Evolutionary conservation across 2,113 vertebrate species (phyloP).

Genomic region (Triplophysa dalaica): DNA sequence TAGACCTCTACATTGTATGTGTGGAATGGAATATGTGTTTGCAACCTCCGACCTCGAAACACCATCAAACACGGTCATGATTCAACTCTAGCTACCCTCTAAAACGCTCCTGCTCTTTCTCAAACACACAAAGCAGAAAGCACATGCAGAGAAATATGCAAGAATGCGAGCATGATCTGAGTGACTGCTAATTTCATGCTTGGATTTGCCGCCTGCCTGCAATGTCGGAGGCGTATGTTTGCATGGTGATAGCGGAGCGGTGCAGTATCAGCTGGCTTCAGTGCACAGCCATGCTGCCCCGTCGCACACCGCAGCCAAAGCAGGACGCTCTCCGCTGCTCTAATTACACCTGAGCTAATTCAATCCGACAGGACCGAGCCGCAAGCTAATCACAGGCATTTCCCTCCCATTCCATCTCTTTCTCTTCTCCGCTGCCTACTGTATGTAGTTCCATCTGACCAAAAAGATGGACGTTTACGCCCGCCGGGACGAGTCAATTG

Average conservation of each 20-base stretch:
- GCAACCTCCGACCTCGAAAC: neutral
- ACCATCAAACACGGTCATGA: neutral
- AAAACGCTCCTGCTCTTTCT: conserved; percentile 4
- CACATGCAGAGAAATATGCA: conserved; percentile 52
- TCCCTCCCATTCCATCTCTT: neutral
- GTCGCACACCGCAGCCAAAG: conserved; percentile 62
- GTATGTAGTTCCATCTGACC: neutral
- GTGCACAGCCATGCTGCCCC: conserved; percentile 45
- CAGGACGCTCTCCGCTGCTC: conserved; percentile 58
- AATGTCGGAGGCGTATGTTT: conserved; percentile 52
- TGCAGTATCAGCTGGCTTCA: conserved; percentile 59
- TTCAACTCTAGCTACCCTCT: neutral
- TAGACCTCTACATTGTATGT: neutral
- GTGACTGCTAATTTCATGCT: conserved; percentile 56
- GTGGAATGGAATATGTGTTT: neutral
- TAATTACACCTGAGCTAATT: conserved; percentile 70
- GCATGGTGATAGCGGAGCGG: conserved; percentile 56
- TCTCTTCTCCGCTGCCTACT: neutral
- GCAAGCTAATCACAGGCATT: conserved; percentile 62
- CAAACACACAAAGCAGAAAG: conserved; percentile 24
- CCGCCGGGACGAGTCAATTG: too few relatives aligned
- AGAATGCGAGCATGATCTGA: conserved; percentile 50
- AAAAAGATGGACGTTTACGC: neutral
- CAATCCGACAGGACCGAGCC: conserved; percentile 70
- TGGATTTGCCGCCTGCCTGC: conserved; percentile 49